Conservation (phyloP, 1,140 invertebrate species). For the Elymnias hypermnestra region DNA sequence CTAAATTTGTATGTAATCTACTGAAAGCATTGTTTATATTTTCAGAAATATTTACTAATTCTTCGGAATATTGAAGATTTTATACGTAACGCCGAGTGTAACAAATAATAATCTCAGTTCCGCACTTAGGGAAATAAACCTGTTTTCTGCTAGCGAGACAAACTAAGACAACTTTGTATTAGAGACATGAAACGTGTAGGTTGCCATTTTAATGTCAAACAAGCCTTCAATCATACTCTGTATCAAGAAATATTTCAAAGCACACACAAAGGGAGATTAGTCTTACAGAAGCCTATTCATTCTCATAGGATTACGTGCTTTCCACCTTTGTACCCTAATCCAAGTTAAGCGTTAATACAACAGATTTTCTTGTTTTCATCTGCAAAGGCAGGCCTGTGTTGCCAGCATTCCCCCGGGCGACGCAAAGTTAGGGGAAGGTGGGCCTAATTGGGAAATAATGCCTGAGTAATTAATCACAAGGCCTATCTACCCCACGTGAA, state of each 20-base stretch:
- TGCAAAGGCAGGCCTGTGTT: constrained; percentile 15
- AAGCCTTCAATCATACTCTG: neutral
- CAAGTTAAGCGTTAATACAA: constrained; percentile 29
- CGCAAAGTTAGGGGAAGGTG: constrained; percentile 43
- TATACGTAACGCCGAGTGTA: too few species aligned
- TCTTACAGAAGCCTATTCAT: constrained; percentile 19
- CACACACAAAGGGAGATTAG: constrained; percentile 13
- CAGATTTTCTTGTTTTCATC: constrained; percentile 30
- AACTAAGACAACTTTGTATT: too few species aligned
- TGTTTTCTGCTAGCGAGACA: too few species aligned
- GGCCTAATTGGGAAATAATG: constrained; percentile 72
- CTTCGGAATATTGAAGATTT: too few species aligned
- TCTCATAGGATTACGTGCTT: constrained; percentile 24
- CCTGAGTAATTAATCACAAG: constrained; percentile 68
- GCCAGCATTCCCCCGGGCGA: constrained; percentile 30
- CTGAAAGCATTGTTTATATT: too few species aligned
- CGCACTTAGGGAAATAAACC: too few species aligned
- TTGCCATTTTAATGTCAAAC: too few species aligned
- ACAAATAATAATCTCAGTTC: too few species aligned
- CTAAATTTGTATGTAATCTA: too few species aligned
- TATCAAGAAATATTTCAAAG: constrained; percentile 25
- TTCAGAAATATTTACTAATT: too few species aligned
- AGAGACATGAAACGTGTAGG: too few species aligned
- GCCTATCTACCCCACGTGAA: constrained; percentile 18
- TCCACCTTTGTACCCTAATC: constrained; percentile 29